Percentiles rank a stretch among this genome's conserved stretches.
Evolutionary conservation across 2,888 invertebrate genomes (phyloP).

Genomic region (Xestia ashworthii): DNA sequence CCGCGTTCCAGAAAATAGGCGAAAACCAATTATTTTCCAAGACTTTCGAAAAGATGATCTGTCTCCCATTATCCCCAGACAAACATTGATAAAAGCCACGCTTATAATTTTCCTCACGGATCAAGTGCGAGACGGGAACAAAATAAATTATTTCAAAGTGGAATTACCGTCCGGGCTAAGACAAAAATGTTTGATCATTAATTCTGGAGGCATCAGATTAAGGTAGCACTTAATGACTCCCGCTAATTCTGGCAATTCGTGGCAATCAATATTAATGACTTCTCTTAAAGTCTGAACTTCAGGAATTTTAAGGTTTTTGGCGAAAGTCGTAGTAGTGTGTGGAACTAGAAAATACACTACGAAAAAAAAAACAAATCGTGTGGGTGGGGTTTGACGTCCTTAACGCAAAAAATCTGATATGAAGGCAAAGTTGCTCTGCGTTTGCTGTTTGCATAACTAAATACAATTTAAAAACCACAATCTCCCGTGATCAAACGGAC

Average conservation of each 20-base stretch:
- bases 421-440: not conserved
- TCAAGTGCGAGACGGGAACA: slow-evolving; percentile 22
- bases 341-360: not conserved
- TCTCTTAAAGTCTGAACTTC: not conserved
- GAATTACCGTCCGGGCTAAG: slow-evolving; percentile 15
- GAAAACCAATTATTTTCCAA: slow-evolving; percentile 17
- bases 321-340: not conserved
- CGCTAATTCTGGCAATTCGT: slow-evolving; percentile 28
- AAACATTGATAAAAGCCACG: slow-evolving; percentile 20
- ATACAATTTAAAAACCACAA: not conserved
- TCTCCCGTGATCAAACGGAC: not conserved
- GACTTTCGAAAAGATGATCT: slow-evolving; percentile 6
- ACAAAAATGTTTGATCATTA: slow-evolving; percentile 48
- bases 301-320: not conserved
- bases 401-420: not conserved
- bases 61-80: slow-evolving; percentile 10
- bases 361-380: not conserved
- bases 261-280: slow-evolving; percentile 44
- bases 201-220: slow-evolving; percentile 27
- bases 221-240: slow-evolving; percentile 33
- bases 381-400: not conserved
- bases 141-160: slow-evolving; percentile 43
- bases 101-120: slow-evolving; percentile 27
- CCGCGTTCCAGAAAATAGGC: not conserved
- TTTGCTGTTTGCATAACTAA: not conserved